Evolutionary conservation across 2,113 vertebrate genomes (phyloP), one percentile per base, ranked within the genome.

Genomic region (Nycticorax nycticorax): DNA sequence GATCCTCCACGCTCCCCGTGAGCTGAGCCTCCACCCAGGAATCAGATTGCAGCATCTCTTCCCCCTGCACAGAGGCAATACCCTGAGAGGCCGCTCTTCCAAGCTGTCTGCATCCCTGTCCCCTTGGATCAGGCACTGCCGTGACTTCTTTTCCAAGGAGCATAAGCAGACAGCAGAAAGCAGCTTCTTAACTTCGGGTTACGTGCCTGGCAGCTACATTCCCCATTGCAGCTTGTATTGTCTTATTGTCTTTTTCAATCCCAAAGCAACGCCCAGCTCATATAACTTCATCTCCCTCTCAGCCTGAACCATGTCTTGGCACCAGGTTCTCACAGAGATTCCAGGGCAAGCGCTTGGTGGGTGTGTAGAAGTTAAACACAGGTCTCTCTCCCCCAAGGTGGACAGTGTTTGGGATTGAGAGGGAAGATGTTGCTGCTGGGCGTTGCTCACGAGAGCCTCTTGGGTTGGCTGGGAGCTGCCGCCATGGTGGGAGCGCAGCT

Each of bases 1-100:
- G 71, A 69, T 32, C 33, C 24, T 64, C 52, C 4, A 6, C 37
- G 59, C 20, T 69, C 12, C 50, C 43, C 0, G 0, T 17, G 84
- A 72, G 57, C 57, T 50, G 33, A 84, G 27, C n/a, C 68, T 92
- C 45, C 77, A 60, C 64, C 69, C 47, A 77, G 74, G 37, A 67
- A 12, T 50, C 52, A 11, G 52, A 66, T 88, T 37, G 41, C 39
- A 56, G 35, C 23, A 30, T 41, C 57, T 39, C 35, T 48, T 77
- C 43, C 30, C 32, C 33, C 57, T 52, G 28, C 85, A 82, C 16
- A 66, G 32, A 48, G 14, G 33, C 48, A 39, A 4, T 57, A 12
- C 26, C 64, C 82, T 86, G 16, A 7, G 26, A 81, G 60, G 24
- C 41, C 2, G 1, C 21, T 17, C 21, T 56, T 81, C 60, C 33